These are phyloP conservation scores for Drosophila saltans DNA, from an alignment of 1,140 invertebrate species.

Conservation along the genomic window DNA sequence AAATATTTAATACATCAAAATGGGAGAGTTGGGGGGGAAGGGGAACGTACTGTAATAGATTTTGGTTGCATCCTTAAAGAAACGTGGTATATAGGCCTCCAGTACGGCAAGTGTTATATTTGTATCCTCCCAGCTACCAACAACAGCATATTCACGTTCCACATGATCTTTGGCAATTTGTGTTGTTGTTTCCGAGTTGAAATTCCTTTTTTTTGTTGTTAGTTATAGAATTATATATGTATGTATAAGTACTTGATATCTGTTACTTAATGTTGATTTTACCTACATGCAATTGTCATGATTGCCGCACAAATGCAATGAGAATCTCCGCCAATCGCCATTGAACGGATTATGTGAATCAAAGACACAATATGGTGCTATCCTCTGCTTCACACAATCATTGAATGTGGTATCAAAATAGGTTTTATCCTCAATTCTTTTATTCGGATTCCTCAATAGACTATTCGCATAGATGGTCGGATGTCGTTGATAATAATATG, in stretches of 20 bases:
- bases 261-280: background rate
- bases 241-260: too few relatives aligned
- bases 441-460: conserved; percentile 91
- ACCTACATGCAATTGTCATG: conserved; percentile 76
- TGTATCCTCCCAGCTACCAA: conserved; percentile 93
- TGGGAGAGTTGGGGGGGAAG: too few relatives aligned
- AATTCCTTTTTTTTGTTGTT: conserved; percentile 85
- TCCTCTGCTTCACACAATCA: conserved; percentile 89
- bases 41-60: conserved; percentile 70
- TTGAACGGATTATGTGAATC: conserved; percentile 88
- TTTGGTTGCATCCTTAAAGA: conserved; percentile 89
- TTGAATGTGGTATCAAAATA: conserved; percentile 96
- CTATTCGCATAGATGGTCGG: conserved; percentile 85
- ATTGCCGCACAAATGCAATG: conserved; percentile 94
- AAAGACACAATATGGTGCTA: conserved; percentile 88
- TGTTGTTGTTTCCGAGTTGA: conserved; percentile 91
- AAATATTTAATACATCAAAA: background rate
- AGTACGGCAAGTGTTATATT: conserved; percentile 92
- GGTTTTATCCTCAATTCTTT: conserved; percentile 89
- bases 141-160: conserved; percentile 93
- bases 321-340: conserved; percentile 91
- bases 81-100: conserved; percentile 92
- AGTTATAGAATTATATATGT: background rate
- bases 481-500: conserved; percentile 90
- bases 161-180: conserved; percentile 93